phyloP scores from a whole-genome alignment of 2,113 vertebrate genomes.

The Glareola pratincola region DNA sequence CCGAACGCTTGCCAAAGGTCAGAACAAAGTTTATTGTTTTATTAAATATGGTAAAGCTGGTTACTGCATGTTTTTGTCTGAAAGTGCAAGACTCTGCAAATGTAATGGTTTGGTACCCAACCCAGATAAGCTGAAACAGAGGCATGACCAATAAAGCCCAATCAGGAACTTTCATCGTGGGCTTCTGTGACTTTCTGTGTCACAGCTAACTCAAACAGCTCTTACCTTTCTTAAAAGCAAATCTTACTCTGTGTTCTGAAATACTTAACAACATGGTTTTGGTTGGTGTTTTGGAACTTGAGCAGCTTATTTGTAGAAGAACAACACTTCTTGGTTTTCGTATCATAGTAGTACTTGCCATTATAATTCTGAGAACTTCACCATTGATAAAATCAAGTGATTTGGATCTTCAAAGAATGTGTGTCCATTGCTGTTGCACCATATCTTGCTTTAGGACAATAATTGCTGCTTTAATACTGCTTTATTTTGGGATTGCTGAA shows the following conservation, averaged over 20 bases:
- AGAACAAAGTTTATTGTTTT: conserved; percentile 54
- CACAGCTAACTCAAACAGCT: neutral
- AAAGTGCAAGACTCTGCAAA: neutral
- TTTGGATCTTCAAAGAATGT: neutral
- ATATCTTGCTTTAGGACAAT: neutral
- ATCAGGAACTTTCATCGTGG: neutral
- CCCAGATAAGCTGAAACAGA: neutral
- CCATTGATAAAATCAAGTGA: neutral
- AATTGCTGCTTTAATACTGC: neutral
- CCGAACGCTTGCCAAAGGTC: conserved; percentile 86
- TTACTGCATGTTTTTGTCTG: neutral
- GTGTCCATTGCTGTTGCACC: neutral
- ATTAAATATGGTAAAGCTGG: conserved; percentile 36
- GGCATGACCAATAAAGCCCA: neutral
- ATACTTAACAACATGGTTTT: neutral
- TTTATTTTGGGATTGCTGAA: neutral
- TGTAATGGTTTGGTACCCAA: neutral
- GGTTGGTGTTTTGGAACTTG: neutral
- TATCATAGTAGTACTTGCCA: neutral
- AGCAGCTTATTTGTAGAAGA: neutral
- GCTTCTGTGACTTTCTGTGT: neutral
- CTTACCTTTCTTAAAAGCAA: neutral
- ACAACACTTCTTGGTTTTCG: neutral
- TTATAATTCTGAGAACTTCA: neutral
- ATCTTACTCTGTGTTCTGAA: neutral